Percentiles rank a stretch among this genome's conserved stretches.
Evolutionary conservation across 2,888 invertebrate species (phyloP).

Genomic region (Mythimna impura): DNA sequence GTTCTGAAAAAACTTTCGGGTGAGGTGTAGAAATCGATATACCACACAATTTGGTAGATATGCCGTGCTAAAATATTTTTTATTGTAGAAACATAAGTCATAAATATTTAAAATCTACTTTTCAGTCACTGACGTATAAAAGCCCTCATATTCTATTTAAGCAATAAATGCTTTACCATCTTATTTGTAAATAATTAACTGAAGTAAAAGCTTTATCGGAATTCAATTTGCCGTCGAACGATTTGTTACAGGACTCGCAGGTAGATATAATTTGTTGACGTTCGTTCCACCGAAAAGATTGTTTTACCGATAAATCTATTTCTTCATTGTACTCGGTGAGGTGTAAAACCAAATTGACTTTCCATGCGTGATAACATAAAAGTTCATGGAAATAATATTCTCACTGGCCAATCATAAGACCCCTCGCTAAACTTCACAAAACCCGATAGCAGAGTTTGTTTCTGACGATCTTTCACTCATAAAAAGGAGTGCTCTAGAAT

Average conservation of each 20-base stretch:
- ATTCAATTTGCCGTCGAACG: conserved; percentile 46
- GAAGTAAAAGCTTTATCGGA: conserved; percentile 34
- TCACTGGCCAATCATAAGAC: conserved; percentile 8
- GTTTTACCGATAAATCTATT: conserved; percentile 43
- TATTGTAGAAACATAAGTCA: neutral
- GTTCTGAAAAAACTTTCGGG: neutral
- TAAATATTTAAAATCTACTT: neutral
- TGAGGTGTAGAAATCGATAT: neutral
- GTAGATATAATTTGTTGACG: conserved; percentile 42
- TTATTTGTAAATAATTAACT: conserved; percentile 50
- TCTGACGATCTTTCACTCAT: conserved; percentile 25
- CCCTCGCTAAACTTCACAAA: neutral
- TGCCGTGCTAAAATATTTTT: neutral
- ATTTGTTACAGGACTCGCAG: conserved; percentile 40
- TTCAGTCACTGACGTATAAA: neutral
- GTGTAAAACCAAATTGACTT: conserved; percentile 37
- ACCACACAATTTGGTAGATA: neutral
- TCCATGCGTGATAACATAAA: conserved; percentile 19
- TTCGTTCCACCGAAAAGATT: conserved; percentile 37
- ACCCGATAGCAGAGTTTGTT: conserved; percentile 25
- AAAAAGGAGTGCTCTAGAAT: conserved; percentile 30
- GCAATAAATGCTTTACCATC: conserved; percentile 16
- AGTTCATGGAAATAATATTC: conserved; percentile 14
- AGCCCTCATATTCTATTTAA: conserved; percentile 15
- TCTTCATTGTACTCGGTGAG: conserved; percentile 20